Evolutionary conservation across 1,140 invertebrate species (phyloP).

Genomic region (Eupristina koningsbergeri): DNA sequence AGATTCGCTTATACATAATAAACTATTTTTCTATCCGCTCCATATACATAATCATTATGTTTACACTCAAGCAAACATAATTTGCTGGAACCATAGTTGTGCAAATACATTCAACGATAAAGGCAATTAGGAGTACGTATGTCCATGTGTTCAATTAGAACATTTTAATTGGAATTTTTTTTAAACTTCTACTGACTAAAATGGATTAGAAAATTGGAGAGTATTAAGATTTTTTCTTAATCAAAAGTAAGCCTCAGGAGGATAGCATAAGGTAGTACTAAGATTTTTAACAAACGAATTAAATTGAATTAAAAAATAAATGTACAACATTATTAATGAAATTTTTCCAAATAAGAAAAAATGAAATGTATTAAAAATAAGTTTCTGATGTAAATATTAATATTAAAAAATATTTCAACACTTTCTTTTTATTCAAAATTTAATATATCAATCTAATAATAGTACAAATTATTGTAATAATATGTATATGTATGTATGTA

Average conservation of each 20-base stretch:
- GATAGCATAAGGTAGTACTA: neutral
- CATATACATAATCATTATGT: slow-evolving; percentile 11
- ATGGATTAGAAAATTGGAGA: neutral
- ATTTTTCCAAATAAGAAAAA: too few relatives aligned
- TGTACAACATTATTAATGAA: too few relatives aligned
- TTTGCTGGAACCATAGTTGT: neutral
- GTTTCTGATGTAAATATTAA: too few relatives aligned
- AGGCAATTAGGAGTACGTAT: slow-evolving; percentile 25
- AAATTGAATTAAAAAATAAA: neutral
- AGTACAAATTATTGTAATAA: too few relatives aligned
- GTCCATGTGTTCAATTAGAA: neutral
- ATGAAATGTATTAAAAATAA: too few relatives aligned
- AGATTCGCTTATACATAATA: neutral
- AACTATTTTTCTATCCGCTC: neutral
- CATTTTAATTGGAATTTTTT: slow-evolving; percentile 68
- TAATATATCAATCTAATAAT: too few relatives aligned
- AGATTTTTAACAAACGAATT: neutral
- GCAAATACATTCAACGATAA: slow-evolving; percentile 29
- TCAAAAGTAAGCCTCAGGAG: neutral
- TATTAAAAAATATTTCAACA: too few relatives aligned
- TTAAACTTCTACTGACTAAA: slow-evolving; percentile 50
- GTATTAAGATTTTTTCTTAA: neutral
- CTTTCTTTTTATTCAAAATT: too few relatives aligned
- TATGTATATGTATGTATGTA: too few relatives aligned
- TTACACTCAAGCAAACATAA: slow-evolving; percentile 33